Conservation (phyloP, 2,888 invertebrate genomes). For the Ophion costatus region DNA sequence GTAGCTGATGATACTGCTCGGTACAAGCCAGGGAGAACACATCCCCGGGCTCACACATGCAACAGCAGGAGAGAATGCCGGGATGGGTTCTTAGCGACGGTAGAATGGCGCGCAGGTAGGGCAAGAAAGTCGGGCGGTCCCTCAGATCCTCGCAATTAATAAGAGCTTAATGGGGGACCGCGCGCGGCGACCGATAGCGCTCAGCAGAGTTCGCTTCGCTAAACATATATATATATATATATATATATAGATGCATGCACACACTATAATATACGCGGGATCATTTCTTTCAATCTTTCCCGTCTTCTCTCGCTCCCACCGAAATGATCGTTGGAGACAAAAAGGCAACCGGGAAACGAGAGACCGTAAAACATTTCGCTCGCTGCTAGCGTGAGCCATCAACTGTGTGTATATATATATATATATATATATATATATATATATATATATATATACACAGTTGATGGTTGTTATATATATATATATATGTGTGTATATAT, state of each 20-base stretch:
- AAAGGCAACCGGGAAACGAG: constrained; percentile 71
- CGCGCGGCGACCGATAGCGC: constrained; percentile 77
- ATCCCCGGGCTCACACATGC: constrained; percentile 43
- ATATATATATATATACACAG: no score
- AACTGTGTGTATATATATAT: not conserved
- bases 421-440: not conserved
- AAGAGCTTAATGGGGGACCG: constrained; percentile 82
- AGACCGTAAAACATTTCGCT: constrained; percentile 79
- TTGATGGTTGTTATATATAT: no score
- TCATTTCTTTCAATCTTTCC: constrained; percentile 61
- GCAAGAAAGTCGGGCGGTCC: constrained; percentile 81
- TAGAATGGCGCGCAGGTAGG: constrained; percentile 81
- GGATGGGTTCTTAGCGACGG: constrained; percentile 73
- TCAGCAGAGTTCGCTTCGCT: constrained; percentile 57
- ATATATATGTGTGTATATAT: not conserved
- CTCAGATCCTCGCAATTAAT: constrained; percentile 83
- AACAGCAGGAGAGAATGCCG: constrained; percentile 68
- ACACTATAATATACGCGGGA: constrained; percentile 39
- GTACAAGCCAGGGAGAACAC: constrained; percentile 7
- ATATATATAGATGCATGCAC: no score
- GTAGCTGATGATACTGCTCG: constrained; percentile 30
- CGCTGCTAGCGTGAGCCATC: constrained; percentile 62
- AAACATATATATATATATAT: not conserved
- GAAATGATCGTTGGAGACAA: constrained; percentile 69
- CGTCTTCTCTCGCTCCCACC: constrained; percentile 59